Conservation (phyloP, 2,113 vertebrate species). For the Ploceus nigricollis region DNA sequence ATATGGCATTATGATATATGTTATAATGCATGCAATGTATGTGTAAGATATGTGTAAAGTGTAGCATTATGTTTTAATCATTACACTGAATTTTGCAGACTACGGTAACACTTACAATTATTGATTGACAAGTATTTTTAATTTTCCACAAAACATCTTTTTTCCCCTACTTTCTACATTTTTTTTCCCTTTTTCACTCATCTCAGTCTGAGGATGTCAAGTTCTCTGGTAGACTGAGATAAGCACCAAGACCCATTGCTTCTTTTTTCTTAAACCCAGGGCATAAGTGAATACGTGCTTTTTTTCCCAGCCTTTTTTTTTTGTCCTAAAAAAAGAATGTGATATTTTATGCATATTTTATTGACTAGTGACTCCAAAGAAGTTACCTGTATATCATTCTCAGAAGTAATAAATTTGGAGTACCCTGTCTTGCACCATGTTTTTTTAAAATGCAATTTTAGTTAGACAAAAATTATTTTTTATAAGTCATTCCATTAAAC, state of each 20-base stretch:
- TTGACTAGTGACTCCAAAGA: not conserved
- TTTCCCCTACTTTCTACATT: not conserved
- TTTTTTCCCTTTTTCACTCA: not conserved
- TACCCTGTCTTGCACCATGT: accelerated
- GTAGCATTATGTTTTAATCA: not conserved
- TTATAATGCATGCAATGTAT: not conserved
- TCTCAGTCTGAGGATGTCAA: not conserved
- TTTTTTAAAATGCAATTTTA: not conserved
- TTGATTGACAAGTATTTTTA: not conserved
- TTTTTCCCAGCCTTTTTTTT: not conserved
- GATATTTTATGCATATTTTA: not conserved
- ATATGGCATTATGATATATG: not conserved
- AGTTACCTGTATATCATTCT: not conserved
- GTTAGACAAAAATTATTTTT: not conserved
- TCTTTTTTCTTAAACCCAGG: not conserved
- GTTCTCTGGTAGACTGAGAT: not conserved
- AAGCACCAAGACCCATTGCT: not conserved
- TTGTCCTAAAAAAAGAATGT: not conserved
- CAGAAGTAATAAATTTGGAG: not conserved
- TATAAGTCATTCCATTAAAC: not conserved
- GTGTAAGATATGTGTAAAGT: accelerated
- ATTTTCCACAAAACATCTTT: not conserved
- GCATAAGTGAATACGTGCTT: accelerated
- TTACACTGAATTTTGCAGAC: not conserved
- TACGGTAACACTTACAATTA: not conserved